Evolutionary conservation across 2,888 invertebrate species (phyloP).

Genomic region (Acanthoscelides obtectus): DNA sequence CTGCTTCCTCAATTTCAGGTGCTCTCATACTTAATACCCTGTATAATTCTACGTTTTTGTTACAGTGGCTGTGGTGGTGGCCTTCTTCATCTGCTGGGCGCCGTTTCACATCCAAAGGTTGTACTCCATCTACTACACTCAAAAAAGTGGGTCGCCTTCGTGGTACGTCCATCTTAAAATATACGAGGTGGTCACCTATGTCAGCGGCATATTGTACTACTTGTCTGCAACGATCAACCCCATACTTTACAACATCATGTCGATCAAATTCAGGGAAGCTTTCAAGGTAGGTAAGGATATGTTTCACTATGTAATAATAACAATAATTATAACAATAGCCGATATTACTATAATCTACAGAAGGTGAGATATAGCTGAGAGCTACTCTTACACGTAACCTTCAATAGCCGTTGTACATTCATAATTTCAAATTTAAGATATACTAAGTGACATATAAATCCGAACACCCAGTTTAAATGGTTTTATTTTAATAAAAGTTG

Average conservation of each 20-base stretch:
- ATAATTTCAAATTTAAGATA: no score
- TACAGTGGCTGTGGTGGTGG: constrained; percentile 83
- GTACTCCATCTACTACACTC: constrained; percentile 65
- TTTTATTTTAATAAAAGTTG: no score
- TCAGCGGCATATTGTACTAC: constrained; percentile 86
- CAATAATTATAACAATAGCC: no score
- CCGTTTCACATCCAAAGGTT: constrained; percentile 91
- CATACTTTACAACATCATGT: constrained; percentile 89
- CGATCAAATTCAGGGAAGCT: constrained; percentile 85
- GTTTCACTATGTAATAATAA: not conserved
- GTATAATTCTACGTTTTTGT: constrained; percentile 24
- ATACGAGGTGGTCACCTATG: constrained; percentile 61
- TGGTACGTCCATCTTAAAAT: constrained; percentile 29
- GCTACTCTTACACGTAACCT: no score
- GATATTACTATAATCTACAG: no score
- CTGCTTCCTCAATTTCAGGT: no score
- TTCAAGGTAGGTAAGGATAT: constrained; percentile 65
- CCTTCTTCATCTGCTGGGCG: constrained; percentile 84
- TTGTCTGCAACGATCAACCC: constrained; percentile 90
- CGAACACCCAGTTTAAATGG: no score
- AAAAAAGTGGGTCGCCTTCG: constrained; percentile 36
- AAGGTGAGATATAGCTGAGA: no score
- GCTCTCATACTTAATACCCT: no score
- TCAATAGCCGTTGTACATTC: no score
- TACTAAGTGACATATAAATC: no score